Base-by-base conservation (phyloP, 2,888 invertebrate genomes). In the Timema podura region DNA sequence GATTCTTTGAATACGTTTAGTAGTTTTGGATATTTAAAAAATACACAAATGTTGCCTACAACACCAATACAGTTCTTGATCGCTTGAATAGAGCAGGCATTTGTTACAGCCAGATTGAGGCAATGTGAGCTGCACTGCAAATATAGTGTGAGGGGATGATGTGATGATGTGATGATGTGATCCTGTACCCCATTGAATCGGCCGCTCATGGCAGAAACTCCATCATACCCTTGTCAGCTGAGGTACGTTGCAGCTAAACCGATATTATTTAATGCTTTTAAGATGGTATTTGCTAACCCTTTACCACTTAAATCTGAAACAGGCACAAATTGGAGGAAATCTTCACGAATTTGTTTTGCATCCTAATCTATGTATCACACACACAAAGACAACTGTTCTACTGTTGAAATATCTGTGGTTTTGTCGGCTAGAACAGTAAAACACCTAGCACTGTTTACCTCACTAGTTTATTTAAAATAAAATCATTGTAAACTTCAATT, bases 401-500 rank as follows among this genome's bases (percentile, higher is more conserved):
- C n/a, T n/a, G n/a, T n/a, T n/a, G n/a, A n/a, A n/a, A n/a, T n/a
- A n/a, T n/a, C n/a, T n/a, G n/a, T n/a, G n/a, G n/a, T n/a, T n/a
- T n/a, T n/a, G n/a, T n/a, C n/a, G n/a, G n/a, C n/a, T n/a, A n/a
- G n/a, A n/a, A n/a, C n/a, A n/a, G n/a, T n/a, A n/a, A n/a, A 77
- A 79, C 71, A 72, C 74, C 67, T 70, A 65, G 76, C 70, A 68
- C 73, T 70, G 70, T 77, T 78, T n/a, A 78, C 73, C 68, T 74
- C 73, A 75, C 73, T 66, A 78, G 75, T 65, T 75, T 67, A 51
- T 72, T 69, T 16, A 68, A 68, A 59, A 77, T 72, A 49, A 76
- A 65, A 48, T 73, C 68, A 16, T 73, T 75, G 57, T 76, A 76
- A 67, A 49, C 68, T 44, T 73, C 67, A 66, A 79, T 77, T 11